Conservation (phyloP, 2,888 invertebrate species). For the Lumbricus terrestris region DNA sequence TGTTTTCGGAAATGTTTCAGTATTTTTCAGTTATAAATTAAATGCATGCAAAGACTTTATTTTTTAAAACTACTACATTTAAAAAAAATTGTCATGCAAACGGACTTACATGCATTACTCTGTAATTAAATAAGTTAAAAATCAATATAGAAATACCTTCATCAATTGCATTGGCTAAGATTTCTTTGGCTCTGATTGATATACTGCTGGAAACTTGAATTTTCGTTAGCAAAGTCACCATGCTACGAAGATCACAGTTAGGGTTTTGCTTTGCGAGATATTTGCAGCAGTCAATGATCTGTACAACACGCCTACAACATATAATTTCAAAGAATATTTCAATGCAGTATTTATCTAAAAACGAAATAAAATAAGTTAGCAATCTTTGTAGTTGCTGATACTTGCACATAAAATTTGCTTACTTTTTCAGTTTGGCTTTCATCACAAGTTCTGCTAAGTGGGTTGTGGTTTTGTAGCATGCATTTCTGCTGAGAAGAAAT, state of each 20-base stretch:
- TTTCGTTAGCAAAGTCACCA: constrained; percentile 79
- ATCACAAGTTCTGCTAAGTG: background rate
- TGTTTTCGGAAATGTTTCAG: too few species aligned
- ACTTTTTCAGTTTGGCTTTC: background rate
- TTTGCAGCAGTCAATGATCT: constrained; percentile 80
- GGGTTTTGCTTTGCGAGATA: constrained; percentile 65
- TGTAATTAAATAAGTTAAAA: background rate
- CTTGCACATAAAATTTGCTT: background rate
- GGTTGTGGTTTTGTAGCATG: background rate
- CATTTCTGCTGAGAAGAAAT: background rate
- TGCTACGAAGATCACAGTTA: constrained; percentile 56
- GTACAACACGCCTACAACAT: constrained; percentile 68
- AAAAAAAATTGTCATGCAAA: too few species aligned
- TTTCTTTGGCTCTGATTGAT: constrained; percentile 76
- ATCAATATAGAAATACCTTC: constrained; percentile 45
- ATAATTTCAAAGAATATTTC: too few species aligned
- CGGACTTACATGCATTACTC: too few species aligned
- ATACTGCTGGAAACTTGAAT: constrained; percentile 58
- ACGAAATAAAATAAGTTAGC: background rate
- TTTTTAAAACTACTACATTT: too few species aligned
- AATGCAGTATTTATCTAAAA: background rate
- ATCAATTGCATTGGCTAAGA: constrained; percentile 69
- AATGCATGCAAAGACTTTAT: too few species aligned
- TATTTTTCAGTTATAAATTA: too few species aligned
- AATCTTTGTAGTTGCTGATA: background rate